A percentile compares a stretch with the other conserved stretches of the same genome.
Evolutionary conservation across 2,888 invertebrate genomes (phyloP).

Genomic region (Ditylenchus weischeri): DNA sequence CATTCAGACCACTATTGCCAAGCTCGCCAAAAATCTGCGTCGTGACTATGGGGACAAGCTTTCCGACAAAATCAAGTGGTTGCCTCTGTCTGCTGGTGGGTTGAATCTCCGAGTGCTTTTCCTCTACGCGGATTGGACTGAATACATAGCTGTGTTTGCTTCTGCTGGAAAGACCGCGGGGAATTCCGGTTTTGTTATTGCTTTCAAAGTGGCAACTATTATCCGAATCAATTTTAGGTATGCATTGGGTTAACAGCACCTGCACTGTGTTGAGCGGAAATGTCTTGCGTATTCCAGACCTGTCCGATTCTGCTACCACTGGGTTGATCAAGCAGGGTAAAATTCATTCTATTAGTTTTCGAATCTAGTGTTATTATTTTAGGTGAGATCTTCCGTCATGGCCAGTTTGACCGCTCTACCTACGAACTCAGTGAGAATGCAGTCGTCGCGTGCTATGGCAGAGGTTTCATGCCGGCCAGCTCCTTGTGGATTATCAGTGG

Average conservation of each 20-base stretch:
- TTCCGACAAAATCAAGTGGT: conserved; percentile 19
- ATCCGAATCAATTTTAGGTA: conserved; percentile 29
- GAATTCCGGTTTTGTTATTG: conserved; percentile 32
- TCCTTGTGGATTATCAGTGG: conserved; percentile 30
- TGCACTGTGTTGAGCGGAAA: conserved; percentile 54
- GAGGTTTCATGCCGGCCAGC: conserved; percentile 40
- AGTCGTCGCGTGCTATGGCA: conserved; percentile 49
- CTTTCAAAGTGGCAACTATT: too few relatives aligned
- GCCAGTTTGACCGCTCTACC: conserved; percentile 46
- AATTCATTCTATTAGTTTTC: background rate
- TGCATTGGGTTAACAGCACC: conserved; percentile 54
- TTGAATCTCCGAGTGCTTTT: conserved; percentile 22
- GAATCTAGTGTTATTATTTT: conserved; percentile 20
- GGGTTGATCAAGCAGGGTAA: too few relatives aligned
- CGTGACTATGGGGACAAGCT: conserved; percentile 27
- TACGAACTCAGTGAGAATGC: conserved; percentile 43
- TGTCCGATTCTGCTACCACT: background rate
- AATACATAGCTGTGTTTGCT: conserved; percentile 47
- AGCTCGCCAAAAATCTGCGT: conserved; percentile 27
- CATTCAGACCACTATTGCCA: conserved; percentile 18
- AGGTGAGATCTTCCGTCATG: conserved; percentile 51
- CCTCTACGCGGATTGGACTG: conserved; percentile 45
- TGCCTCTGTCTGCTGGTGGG: conserved; percentile 29
- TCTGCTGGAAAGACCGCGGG: conserved; percentile 43
- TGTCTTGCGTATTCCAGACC: conserved; percentile 37